Base-by-base conservation (phyloP, 2,888 invertebrate genomes). In the Tetramorium bicarinatum region DNA sequence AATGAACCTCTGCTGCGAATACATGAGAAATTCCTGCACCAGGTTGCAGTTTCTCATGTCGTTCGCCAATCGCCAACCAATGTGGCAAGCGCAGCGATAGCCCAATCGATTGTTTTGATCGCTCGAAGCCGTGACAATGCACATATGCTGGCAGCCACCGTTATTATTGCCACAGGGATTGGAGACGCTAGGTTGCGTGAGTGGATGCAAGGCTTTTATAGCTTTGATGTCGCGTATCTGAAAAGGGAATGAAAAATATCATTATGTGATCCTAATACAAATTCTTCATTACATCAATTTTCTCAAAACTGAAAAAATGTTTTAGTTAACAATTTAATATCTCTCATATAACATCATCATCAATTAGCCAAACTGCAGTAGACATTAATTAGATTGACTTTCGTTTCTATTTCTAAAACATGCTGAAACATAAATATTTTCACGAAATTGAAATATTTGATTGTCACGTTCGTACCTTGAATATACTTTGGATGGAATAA, bases 1-100 rank as follows among this genome's bases (percentile, higher is more conserved):
- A 89, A 99, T 99, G 93, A 99, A 99, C 88, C 99, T 96, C 94
- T 99, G 99, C 93, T 99, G 99, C 0, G 99, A 99, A 93, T 99
- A 99, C 97, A 99, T 98, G 1, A 99, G 96, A 94, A 99, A 99
- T 92, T 99, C 98, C 34, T 96, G 96, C 0, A 99, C 97, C 75
- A 97, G 94, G 92, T 97, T 97, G 93, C 99, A 99, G 92, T 97
- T 97, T 86, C 97, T 96, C 80, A 97, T 95, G 93, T 99, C 97
- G 0, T 95, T 95, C 49, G 97, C 96, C 44, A 99, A 95, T 88
- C 97, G 96, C 95, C 97, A 99, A 9, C 99, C 99, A 49, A 98
- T 97, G 88, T 97, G 97, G 94, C 99, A 99, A 62, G 98, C 98
- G 95, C 99, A 99, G 8, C 98, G 96, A 94, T 97, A 99, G 0